phyloP scores from a whole-genome alignment of 2,888 invertebrate species.

The Fabriciana adippe region DNA sequence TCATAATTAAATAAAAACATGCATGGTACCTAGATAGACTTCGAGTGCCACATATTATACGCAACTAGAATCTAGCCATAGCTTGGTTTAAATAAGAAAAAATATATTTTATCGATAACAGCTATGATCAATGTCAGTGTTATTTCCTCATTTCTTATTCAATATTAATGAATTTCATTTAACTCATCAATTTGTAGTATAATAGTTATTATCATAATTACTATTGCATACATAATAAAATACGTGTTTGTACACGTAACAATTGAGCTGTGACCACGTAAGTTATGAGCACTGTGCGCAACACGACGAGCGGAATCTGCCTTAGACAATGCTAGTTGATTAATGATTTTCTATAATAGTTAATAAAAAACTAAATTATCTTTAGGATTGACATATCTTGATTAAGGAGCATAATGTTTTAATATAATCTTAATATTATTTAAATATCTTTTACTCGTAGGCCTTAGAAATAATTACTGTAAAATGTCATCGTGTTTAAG shows the following conservation, averaged over 20 bases:
- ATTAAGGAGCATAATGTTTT: too few species aligned
- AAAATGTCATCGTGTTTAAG: not conserved
- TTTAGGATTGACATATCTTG: too few species aligned
- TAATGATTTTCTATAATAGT: too few species aligned
- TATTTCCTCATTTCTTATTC: constrained; percentile 21
- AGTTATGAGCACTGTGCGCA: not conserved
- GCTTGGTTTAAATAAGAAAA: too few species aligned
- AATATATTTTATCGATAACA: not conserved
- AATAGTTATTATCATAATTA: constrained; percentile 29
- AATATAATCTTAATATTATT: too few species aligned
- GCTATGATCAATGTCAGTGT: constrained; percentile 7
- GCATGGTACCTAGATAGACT: too few species aligned
- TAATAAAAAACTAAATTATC: too few species aligned
- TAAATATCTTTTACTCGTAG: too few species aligned
- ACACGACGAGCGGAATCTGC: not conserved
- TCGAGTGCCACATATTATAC: too few species aligned
- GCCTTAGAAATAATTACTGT: not conserved
- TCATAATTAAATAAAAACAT: too few species aligned
- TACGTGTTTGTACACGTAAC: constrained; percentile 13
- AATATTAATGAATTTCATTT: constrained; percentile 19
- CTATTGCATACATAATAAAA: constrained; percentile 23
- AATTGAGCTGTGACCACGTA: constrained; percentile 19
- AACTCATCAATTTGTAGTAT: constrained; percentile 16
- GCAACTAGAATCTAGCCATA: too few species aligned
- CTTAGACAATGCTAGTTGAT: too few species aligned